Percentiles rank a stretch among this genome's conserved stretches.
Evolutionary conservation across 2,888 invertebrate genomes (phyloP).

Genomic region (Ferdinandea cuprea): DNA sequence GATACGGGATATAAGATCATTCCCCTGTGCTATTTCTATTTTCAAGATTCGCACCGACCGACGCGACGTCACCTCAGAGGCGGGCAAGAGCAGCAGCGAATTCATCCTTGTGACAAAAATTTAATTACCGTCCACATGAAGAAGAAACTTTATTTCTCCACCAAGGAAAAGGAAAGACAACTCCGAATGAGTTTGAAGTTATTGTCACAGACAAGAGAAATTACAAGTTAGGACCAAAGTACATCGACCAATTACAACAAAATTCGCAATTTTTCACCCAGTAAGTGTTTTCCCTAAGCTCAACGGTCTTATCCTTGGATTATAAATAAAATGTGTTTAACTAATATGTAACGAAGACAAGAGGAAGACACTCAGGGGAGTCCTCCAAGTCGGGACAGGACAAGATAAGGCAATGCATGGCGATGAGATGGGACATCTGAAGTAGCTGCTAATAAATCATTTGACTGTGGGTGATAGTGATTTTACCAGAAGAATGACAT

Average conservation of each 20-base stretch:
- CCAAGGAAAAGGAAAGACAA: background rate
- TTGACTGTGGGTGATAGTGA: background rate
- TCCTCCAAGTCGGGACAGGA: conserved; percentile 5
- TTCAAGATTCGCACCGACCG: too few species aligned
- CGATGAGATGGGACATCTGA: too few species aligned
- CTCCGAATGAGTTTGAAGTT: background rate
- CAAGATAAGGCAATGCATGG: background rate
- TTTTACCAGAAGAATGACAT: background rate
- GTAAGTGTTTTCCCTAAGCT: conserved; percentile 37
- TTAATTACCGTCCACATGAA: conserved; percentile 31
- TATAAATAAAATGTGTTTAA: conserved; percentile 30
- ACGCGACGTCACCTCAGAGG: too few species aligned
- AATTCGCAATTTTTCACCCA: conserved; percentile 46
- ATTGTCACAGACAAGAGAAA: conserved; percentile 8
- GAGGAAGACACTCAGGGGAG: conserved; percentile 12
- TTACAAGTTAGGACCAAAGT: conserved; percentile 17
- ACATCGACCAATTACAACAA: background rate
- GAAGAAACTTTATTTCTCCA: background rate
- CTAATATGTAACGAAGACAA: conserved; percentile 13
- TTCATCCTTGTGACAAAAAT: conserved; percentile 43
- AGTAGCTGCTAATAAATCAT: background rate
- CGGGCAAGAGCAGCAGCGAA: background rate
- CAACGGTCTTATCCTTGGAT: conserved; percentile 22
- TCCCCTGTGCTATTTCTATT: too few species aligned
- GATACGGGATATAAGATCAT: too few species aligned